phyloP scores from a whole-genome alignment of 2,113 vertebrate species.

The Cyprinodon variegatus region DNA sequence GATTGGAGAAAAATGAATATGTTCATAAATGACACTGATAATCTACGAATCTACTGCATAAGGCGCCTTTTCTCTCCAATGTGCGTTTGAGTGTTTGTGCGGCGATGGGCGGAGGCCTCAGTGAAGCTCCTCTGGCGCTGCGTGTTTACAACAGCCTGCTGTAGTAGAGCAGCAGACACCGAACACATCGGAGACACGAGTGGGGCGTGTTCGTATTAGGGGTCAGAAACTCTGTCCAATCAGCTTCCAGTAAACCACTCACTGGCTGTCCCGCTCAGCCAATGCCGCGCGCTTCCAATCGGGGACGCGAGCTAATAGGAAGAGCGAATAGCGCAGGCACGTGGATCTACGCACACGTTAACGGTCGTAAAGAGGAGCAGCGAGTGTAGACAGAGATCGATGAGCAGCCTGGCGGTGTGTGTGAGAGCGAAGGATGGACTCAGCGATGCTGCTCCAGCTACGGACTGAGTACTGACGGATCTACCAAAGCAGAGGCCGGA shows the following conservation, averaged over 20 bases:
- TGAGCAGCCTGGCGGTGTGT: slow-evolving; percentile 37
- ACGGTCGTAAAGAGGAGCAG: slow-evolving; percentile 73
- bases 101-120: slow-evolving; percentile 11
- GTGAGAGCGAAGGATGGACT: slow-evolving; percentile 36
- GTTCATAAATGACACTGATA: background rate
- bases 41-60: slow-evolving; percentile 19
- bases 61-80: background rate
- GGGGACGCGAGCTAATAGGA: slow-evolving; percentile 58
- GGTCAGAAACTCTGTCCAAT: slow-evolving; percentile 61
- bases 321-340: slow-evolving; percentile 72
- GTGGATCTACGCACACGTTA: slow-evolving; percentile 82
- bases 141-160: slow-evolving; percentile 60
- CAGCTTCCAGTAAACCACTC: slow-evolving; percentile 34
- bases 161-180: slow-evolving; percentile 61
- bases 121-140: slow-evolving; percentile 12
- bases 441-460: slow-evolving; percentile 46
- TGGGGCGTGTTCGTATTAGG: slow-evolving; percentile 55
- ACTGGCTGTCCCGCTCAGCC: slow-evolving; percentile 65
- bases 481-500: background rate
- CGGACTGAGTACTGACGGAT: slow-evolving; percentile 39
- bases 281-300: slow-evolving; percentile 44
- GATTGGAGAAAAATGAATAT: background rate
- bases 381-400: slow-evolving; percentile 50
- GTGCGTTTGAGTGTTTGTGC: slow-evolving; percentile 1
- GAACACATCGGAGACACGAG: slow-evolving; percentile 72